Conservation (phyloP, 2,797 vertebrate species). For the Heliangelus exortis region DNA sequence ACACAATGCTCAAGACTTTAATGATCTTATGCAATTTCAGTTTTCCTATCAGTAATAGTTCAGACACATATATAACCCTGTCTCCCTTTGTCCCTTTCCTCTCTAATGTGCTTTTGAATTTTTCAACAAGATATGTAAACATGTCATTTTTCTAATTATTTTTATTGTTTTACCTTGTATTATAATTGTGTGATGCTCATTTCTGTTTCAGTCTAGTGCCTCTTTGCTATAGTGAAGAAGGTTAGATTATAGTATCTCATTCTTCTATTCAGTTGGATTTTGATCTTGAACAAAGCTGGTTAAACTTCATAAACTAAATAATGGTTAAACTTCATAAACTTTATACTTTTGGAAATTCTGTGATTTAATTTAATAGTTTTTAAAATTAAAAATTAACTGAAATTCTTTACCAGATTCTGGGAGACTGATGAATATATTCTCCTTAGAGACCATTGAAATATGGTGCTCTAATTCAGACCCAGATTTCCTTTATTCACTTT, state of each 20-base stretch:
- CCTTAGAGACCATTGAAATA: neutral
- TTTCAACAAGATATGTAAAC: neutral
- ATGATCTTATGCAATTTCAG: conserved; percentile 19
- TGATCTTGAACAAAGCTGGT: neutral
- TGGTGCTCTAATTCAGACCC: neutral
- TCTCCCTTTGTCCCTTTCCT: neutral
- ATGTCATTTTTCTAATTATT: neutral
- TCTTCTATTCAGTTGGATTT: neutral
- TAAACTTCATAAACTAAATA: neutral
- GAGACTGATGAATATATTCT: neutral
- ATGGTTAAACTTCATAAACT: neutral
- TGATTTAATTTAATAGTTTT: neutral
- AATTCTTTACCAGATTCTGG: neutral
- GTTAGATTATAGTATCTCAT: neutral
- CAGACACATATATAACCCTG: neutral
- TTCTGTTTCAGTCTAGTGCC: neutral
- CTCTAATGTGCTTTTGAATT: neutral
- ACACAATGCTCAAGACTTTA: conserved; percentile 2
- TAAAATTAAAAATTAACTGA: neutral
- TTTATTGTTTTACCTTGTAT: neutral
- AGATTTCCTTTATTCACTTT: neutral
- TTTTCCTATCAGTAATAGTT: neutral
- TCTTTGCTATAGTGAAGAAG: neutral
- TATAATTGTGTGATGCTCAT: neutral
- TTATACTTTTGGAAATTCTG: neutral